Percentiles rank a stretch among this genome's conserved stretches.
Evolutionary conservation across 2,888 invertebrate genomes (phyloP).

Genomic region (Eupithecia abbreviata): DNA sequence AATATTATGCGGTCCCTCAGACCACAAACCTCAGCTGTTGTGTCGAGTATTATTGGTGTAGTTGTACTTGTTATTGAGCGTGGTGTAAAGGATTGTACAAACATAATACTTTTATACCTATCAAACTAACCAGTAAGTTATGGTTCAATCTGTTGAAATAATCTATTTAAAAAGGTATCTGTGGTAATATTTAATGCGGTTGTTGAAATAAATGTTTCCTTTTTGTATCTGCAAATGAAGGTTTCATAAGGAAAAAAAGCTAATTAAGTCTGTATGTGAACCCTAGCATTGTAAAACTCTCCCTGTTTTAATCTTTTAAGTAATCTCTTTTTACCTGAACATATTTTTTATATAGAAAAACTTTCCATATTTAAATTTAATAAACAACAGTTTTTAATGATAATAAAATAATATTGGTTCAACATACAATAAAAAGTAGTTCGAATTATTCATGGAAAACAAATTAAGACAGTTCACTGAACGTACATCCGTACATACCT

Average conservation of each 20-base stretch:
- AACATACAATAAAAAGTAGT: too few relatives aligned
- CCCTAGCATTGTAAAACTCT: neutral
- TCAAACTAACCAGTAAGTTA: neutral
- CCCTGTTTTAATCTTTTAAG: too few relatives aligned
- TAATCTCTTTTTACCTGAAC: too few relatives aligned
- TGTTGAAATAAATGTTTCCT: neutral
- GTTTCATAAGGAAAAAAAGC: neutral
- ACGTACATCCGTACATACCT: too few relatives aligned
- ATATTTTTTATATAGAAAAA: too few relatives aligned
- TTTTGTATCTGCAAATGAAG: neutral
- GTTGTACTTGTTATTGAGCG: neutral
- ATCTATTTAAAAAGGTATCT: neutral
- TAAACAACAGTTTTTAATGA: too few relatives aligned
- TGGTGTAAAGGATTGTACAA: neutral
- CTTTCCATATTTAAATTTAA: too few relatives aligned
- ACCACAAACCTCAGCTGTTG: conserved; percentile 65
- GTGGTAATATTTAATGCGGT: neutral
- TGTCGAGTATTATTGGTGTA: conserved; percentile 31
- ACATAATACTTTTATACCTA: neutral
- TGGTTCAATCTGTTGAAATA: neutral
- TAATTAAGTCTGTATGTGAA: neutral
- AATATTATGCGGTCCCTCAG: conserved; percentile 69
- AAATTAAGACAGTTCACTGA: too few relatives aligned
- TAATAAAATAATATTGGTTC: too few relatives aligned
- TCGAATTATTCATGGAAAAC: too few relatives aligned